phyloP scores from a whole-genome alignment of 2,888 invertebrate species.

The Drosophila lutescens region DNA sequence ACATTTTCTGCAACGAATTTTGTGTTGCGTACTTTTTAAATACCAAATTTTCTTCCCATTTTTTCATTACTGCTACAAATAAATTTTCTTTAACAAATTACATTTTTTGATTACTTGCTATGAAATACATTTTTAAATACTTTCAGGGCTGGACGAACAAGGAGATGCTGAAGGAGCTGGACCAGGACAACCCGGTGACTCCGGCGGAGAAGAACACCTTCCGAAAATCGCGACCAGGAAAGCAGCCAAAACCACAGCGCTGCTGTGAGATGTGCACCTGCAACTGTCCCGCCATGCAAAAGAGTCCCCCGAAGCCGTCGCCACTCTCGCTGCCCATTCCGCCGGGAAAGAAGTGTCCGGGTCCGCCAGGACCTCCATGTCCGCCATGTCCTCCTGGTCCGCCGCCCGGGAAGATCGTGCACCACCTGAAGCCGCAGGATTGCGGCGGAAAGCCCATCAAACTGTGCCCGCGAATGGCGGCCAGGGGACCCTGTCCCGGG shows the following conservation, averaged over 20 bases:
- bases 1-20: too few relatives aligned
- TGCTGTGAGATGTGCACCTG: conserved; percentile 83
- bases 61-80: too few relatives aligned
- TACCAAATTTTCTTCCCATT: too few relatives aligned
- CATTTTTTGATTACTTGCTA: too few relatives aligned
- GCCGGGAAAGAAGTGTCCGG: conserved; percentile 41
- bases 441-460: conserved; percentile 56
- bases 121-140: too few relatives aligned
- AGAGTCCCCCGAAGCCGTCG: conserved; percentile 59
- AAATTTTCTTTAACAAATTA: too few relatives aligned
- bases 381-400: conserved; percentile 22
- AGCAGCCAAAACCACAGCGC: conserved; percentile 68
- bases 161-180: conserved; percentile 83
- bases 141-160: conserved; percentile 84
- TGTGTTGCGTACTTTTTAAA: too few relatives aligned
- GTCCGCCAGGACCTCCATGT: conserved; percentile 25
- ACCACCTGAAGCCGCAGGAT: conserved; percentile 45
- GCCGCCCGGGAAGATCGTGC: conserved; percentile 41
- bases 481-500: conserved; percentile 51
- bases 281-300: conserved; percentile 73
- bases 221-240: conserved; percentile 75
- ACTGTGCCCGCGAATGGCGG: conserved; percentile 70
- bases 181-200: conserved; percentile 83
- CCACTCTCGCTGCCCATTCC: conserved; percentile 30
- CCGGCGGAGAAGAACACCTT: conserved; percentile 81